These are phyloP conservation scores for Sialia sialis DNA, from an alignment of 2,113 vertebrate species.

Conservation along the genomic window DNA sequence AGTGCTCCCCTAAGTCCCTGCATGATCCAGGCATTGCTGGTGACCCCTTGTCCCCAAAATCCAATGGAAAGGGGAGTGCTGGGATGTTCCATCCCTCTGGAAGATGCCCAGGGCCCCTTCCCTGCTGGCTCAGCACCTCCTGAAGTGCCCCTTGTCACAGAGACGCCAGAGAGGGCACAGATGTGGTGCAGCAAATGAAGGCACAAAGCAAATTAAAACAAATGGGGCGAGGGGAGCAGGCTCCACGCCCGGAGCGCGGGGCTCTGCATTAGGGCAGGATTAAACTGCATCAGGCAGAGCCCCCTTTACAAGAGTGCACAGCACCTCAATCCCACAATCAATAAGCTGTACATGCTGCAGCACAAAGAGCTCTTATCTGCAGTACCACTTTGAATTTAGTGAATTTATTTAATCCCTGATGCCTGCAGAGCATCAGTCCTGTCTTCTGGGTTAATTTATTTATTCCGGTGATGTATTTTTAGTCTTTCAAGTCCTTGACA, in stretches of 20 bases:
- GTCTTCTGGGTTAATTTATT: slow-evolving; percentile 48
- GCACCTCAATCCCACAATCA: slow-evolving; percentile 43
- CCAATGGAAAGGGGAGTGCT: rapidly evolving
- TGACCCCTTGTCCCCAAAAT: neutral
- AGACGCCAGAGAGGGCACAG: neutral
- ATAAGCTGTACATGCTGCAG: slow-evolving; percentile 51
- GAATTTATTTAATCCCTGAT: slow-evolving; percentile 50
- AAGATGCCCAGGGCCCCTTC: neutral
- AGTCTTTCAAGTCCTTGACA: slow-evolving; percentile 39
- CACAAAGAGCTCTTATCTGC: slow-evolving; percentile 61
- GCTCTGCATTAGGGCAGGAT: neutral
- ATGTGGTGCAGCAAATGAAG: neutral
- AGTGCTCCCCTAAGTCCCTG: neutral
- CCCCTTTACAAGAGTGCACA: slow-evolving; percentile 28
- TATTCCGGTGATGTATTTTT: slow-evolving; percentile 45
- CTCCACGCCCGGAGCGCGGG: neutral
- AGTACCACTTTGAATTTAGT: slow-evolving; percentile 35
- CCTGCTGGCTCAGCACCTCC: neutral
- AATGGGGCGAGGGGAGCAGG: neutral
- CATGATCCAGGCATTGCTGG: rapidly evolving
- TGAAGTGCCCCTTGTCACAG: neutral
- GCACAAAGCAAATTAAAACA: neutral
- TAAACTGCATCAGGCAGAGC: neutral
- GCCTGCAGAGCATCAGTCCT: slow-evolving; percentile 32
- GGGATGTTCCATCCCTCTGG: rapidly evolving